Evolutionary conservation across 2,888 invertebrate genomes (phyloP).

Genomic region (Gasteruption jaculator): DNA sequence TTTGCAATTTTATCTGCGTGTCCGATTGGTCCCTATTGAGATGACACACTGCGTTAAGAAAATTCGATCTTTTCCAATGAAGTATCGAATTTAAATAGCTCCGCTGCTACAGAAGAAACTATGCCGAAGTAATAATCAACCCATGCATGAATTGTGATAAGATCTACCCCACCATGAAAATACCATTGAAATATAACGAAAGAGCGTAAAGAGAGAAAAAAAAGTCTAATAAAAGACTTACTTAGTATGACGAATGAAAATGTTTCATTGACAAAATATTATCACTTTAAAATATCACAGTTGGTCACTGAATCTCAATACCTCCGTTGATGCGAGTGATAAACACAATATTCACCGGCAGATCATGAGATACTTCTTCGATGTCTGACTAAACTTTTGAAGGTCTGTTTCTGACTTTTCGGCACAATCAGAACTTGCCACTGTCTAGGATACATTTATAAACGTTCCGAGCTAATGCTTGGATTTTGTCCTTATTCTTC

Average conservation of each 20-base stretch:
- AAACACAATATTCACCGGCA: constrained; percentile 9
- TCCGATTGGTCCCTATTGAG: too few relatives aligned
- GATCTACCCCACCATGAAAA: too few relatives aligned
- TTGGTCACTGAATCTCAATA: constrained; percentile 17
- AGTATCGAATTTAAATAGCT: too few relatives aligned
- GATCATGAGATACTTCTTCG: constrained; percentile 33
- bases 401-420: constrained; percentile 25
- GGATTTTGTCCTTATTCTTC: constrained; percentile 2
- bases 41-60: too few relatives aligned
- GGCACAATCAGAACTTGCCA: constrained; percentile 29
- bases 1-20: too few relatives aligned
- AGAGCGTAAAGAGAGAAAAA: too few relatives aligned
- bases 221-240: constrained; percentile 31
- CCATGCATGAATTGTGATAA: too few relatives aligned
- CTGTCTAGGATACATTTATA: constrained; percentile 34
- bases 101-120: too few relatives aligned
- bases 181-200: too few relatives aligned
- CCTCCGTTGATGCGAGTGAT: constrained; percentile 1
- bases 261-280: too few relatives aligned
- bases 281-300: constrained; percentile 38
- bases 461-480: constrained; percentile 13
- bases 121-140: too few relatives aligned
- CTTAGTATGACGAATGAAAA: constrained; percentile 33
- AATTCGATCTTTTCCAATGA: too few relatives aligned
- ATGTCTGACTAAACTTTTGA: constrained; percentile 21